Percentiles rank a stretch among this genome's conserved stretches.
These are phyloP conservation scores for Polypedilum pembai DNA, from an alignment of 1,140 invertebrate genomes.

Conservation along the genomic window DNA sequence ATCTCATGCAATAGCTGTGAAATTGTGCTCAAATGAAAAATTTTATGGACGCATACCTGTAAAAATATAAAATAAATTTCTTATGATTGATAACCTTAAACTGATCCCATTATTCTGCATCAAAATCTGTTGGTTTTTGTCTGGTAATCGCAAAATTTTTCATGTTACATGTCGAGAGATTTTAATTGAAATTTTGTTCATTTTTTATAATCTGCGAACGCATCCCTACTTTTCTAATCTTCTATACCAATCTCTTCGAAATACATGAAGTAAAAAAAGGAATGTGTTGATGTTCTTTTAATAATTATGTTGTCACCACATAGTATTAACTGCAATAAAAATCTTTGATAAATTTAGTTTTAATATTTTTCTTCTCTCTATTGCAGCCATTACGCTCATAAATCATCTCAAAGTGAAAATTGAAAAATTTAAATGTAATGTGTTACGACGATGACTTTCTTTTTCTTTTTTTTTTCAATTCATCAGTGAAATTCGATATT, in stretches of 20 bases:
- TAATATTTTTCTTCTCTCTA: not conserved
- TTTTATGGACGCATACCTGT: not conserved
- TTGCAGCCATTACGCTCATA: not conserved
- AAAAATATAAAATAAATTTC: not conserved
- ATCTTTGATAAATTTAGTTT: constrained; percentile 21
- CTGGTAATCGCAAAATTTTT: not conserved
- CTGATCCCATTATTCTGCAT: constrained; percentile 20
- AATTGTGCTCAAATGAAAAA: not conserved
- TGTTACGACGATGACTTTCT: not conserved
- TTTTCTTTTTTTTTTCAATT: not conserved
- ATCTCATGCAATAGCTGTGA: not conserved
- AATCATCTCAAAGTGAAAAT: not conserved
- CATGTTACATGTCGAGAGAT: not conserved
- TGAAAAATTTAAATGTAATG: not conserved
- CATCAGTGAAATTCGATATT: not conserved
- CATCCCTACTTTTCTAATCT: constrained; percentile 25
- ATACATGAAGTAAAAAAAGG: not conserved
- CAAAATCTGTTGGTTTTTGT: not conserved
- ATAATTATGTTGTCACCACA: constrained; percentile 27
- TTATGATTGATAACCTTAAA: constrained; percentile 24
- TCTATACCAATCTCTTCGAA: not conserved
- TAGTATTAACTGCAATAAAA: not conserved
- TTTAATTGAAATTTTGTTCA: constrained; percentile 21
- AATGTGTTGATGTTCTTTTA: constrained; percentile 15
- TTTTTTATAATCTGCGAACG: constrained; percentile 7